phyloP scores from a whole-genome alignment of 2,888 invertebrate genomes.

The Orthonychiurus folsomi region DNA sequence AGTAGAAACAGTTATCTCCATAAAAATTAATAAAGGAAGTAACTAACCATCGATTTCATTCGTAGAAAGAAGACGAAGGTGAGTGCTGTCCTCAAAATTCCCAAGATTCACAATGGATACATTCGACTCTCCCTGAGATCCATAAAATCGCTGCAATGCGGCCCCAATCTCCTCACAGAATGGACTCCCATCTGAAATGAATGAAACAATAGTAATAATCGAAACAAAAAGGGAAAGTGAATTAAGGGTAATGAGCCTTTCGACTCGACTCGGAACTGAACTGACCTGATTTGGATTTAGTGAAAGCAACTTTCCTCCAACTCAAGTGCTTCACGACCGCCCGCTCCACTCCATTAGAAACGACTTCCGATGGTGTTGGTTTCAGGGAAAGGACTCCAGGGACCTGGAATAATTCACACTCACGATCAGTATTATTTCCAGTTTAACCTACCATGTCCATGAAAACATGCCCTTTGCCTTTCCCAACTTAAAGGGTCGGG shows the following conservation, averaged over 20 bases:
- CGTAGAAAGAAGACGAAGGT: conserved; percentile 20
- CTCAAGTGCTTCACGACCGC: conserved; percentile 31
- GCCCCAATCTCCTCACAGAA: conserved; percentile 38
- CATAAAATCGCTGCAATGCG: conserved; percentile 17
- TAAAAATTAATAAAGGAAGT: too few species aligned
- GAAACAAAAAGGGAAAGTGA: too few species aligned
- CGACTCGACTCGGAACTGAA: too few species aligned
- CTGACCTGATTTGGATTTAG: conserved; percentile 34
- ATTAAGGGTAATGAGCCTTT: background rate
- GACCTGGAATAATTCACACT: conserved; percentile 25
- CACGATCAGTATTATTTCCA: too few species aligned
- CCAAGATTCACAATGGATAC: conserved; percentile 30
- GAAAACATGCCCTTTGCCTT: too few species aligned
- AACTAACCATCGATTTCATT: conserved; percentile 32
- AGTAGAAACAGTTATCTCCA: too few species aligned
- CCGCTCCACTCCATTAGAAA: conserved; percentile 32
- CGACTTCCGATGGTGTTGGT: conserved; percentile 34
- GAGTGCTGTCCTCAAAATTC: conserved; percentile 34
- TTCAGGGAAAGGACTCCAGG: conserved; percentile 37
- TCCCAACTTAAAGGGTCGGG: too few species aligned
- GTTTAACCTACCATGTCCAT: too few species aligned
- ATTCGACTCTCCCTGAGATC: conserved; percentile 26
- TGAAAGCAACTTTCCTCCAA: conserved; percentile 35
- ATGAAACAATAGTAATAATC: conserved; percentile 12
- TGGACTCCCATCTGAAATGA: conserved; percentile 32